Percentiles rank a stretch among this genome's conserved stretches.
These are phyloP conservation scores for Rhegmatorhina hoffmannsi DNA, from an alignment of 2,113 vertebrate species.

Conservation along the genomic window DNA sequence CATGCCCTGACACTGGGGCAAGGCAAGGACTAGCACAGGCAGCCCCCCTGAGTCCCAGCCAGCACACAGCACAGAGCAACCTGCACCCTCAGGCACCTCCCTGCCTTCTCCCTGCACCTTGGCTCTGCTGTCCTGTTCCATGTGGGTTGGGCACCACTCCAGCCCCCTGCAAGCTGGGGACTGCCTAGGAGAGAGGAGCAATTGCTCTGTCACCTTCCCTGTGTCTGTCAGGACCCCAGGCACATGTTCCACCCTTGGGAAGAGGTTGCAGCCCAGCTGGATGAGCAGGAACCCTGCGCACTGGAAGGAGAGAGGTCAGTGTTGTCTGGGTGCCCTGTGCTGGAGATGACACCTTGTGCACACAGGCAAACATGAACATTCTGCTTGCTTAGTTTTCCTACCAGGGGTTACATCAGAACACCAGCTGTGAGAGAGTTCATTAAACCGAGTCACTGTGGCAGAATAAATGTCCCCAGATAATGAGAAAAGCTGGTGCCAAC, in stretches of 20 bases:
- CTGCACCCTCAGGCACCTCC: not conserved
- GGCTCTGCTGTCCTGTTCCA: not conserved
- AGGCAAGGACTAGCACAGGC: not conserved
- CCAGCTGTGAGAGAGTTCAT: constrained; percentile 66
- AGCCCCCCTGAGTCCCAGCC: not conserved
- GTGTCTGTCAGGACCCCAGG: not conserved
- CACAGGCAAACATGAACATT: not conserved
- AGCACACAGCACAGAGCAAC: accelerated
- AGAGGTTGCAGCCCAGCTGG: not conserved
- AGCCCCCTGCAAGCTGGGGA: not conserved
- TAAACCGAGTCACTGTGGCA: constrained; percentile 45
- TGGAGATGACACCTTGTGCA: not conserved
- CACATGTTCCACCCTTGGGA: not conserved
- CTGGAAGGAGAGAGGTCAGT: accelerated
- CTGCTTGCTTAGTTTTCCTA: not conserved
- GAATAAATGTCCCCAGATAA: constrained; percentile 61
- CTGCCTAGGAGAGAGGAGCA: not conserved
- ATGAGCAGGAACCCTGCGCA: not conserved
- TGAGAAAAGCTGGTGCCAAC: constrained; percentile 12
- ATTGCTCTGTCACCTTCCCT: not conserved
- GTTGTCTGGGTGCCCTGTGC: not conserved
- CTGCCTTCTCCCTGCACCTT: not conserved
- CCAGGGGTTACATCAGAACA: not conserved
- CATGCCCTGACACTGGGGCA: not conserved
- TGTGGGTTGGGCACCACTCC: not conserved